These are phyloP conservation scores for Leptinotarsa texana DNA, from an alignment of 1,140 invertebrate species.

Conservation along the genomic window DNA sequence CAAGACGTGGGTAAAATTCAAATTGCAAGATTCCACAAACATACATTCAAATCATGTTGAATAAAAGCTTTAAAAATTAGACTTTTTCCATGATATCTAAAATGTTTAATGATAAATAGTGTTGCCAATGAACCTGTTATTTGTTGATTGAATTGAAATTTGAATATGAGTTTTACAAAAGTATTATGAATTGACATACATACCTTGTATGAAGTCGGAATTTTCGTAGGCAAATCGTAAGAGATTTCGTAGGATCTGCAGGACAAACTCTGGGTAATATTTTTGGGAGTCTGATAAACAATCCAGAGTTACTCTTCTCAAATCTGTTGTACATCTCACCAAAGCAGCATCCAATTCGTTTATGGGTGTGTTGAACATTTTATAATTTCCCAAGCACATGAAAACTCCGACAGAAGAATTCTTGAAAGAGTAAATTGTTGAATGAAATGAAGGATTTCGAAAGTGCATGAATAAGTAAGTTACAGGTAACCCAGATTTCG, in stretches of 20 bases:
- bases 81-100: no score
- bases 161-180: no score
- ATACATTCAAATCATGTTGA: no score
- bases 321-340: background rate
- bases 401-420: background rate
- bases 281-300: constrained; percentile 8
- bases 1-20: no score
- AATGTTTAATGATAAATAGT: no score
- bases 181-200: background rate
- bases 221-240: constrained; percentile 2
- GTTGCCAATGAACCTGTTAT: no score
- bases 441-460: no score
- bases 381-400: constrained; percentile 3
- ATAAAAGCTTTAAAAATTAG: no score
- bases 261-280: constrained; percentile 2
- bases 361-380: constrained; percentile 6
- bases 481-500: no score
- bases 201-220: background rate
- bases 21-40: no score
- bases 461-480: no score
- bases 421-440: background rate
- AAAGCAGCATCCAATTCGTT: background rate
- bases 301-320: background rate
- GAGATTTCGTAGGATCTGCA: background rate
- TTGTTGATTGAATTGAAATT: no score